Evolutionary conservation across 2,797 vertebrate species (phyloP), one percentile per base, ranked within the genome.

Genomic region (Natrix natrix): DNA sequence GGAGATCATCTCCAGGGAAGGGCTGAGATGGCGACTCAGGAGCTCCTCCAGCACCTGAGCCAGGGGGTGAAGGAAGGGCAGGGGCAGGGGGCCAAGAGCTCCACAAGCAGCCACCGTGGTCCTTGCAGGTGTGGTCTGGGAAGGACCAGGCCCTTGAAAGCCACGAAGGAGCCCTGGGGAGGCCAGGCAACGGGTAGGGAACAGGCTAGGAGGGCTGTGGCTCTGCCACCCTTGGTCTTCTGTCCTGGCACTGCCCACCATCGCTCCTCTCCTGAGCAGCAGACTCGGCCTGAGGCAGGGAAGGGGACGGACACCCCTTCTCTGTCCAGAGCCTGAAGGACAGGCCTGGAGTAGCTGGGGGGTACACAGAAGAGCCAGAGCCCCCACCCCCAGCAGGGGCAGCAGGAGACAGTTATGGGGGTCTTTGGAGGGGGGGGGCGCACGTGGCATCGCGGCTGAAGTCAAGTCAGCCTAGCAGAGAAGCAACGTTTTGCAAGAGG

Each of bases 391-490:
- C 37, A 22, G 74, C 74, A 2, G 37, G 20, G 74, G 74, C 69
- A 22, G 69, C 32, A 3, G 10, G 74, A 48, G 74, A 22, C 17
- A 43, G 16, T 1, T 8, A 37, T 10, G 37, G 37, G 74, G 20
- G 74, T 11, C 37, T 52, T 92, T 83, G 48, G 93, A 94, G 32
- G 32, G 93, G 56, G 1, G 32, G 17, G 59, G 48, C 0, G 14
- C 16, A 24, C 74, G 22, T 24, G 8, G 74, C 74, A 22, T 24
- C 1, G 4, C 14, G 16, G n/a, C 63, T 69, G 28, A 52, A 74
- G 8, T 17, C 66, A 60, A 91, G 83, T 0, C 14, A 93, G 93
- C 54, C n/a, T 10, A 86, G 91, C 89, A 66, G 94, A 90, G 91
- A 55, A 57, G 55, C 3, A 37, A 22, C 0, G 94, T 37, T 37